A percentile compares a stretch with the other conserved stretches of the same genome.
Conservation (phyloP, 2,888 invertebrate species). For the Drosophila lutescens region DNA sequence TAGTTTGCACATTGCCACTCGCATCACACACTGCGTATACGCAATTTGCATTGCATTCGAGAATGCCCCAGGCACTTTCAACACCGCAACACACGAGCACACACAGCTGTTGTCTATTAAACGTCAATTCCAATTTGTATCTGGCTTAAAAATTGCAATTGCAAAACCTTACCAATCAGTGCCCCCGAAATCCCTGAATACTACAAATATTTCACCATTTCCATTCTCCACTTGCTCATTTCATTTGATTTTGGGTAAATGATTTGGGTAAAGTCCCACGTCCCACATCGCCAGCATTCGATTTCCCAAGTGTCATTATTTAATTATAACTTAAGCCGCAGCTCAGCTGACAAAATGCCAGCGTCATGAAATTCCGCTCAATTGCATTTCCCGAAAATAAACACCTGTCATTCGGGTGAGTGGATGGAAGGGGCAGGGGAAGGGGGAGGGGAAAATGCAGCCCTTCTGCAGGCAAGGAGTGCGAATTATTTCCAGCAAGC, state of each 20-base stretch:
- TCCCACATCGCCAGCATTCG: background rate
- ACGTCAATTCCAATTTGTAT: conserved; percentile 53
- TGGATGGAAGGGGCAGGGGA: background rate
- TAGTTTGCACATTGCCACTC: conserved; percentile 38
- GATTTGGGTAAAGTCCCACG: background rate
- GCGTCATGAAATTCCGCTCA: conserved; percentile 44
- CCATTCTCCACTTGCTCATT: background rate
- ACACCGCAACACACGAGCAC: conserved; percentile 18
- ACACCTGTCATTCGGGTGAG: conserved; percentile 46
- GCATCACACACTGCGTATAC: conserved; percentile 58
- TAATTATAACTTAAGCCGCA: conserved; percentile 53
- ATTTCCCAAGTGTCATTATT: conserved; percentile 44
- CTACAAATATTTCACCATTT: conserved; percentile 11
- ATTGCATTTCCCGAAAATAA: conserved; percentile 53
- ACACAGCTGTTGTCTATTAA: conserved; percentile 59
- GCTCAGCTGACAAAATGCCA: conserved; percentile 16
- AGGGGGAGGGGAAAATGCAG: background rate
- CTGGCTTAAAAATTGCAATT: conserved; percentile 48
- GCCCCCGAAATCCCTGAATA: background rate
- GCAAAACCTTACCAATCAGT: conserved; percentile 13
- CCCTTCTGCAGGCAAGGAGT: conserved; percentile 4
- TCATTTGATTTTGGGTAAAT: background rate
- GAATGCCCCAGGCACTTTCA: conserved; percentile 47
- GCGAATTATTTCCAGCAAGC: conserved; percentile 9
- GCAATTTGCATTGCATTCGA: conserved; percentile 60